Percentiles rank a stretch among this genome's conserved stretches.
These are phyloP conservation scores for Athalia cordata DNA, from an alignment of 2,888 invertebrate species.

Conservation along the genomic window DNA sequence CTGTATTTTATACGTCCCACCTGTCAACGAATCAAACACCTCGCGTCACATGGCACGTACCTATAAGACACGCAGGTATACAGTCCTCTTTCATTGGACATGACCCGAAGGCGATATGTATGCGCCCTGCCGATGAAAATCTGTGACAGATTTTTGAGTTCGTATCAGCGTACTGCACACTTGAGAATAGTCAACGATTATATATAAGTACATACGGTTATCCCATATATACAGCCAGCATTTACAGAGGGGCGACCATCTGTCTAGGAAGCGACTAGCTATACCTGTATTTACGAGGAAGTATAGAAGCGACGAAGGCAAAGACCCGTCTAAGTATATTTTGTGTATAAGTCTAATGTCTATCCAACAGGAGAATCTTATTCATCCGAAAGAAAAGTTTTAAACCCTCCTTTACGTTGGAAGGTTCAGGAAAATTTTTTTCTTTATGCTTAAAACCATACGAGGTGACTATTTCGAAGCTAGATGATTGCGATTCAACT, in stretches of 20 bases:
- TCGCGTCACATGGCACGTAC: too few species aligned
- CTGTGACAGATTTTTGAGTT: slow-evolving; percentile 41
- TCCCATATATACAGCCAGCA: slow-evolving; percentile 54
- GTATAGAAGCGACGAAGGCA: not conserved
- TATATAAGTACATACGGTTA: not conserved
- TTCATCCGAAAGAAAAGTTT: too few species aligned
- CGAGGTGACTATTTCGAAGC: too few species aligned
- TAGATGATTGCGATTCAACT: too few species aligned
- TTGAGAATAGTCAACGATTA: slow-evolving; percentile 34
- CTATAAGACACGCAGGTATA: too few species aligned
- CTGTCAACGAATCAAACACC: too few species aligned
- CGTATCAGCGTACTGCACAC: not conserved
- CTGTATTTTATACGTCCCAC: too few species aligned
- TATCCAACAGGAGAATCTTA: not conserved
- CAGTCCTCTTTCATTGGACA: slow-evolving; percentile 8
- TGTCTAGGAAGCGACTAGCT: slow-evolving; percentile 62
- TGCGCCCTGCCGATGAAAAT: slow-evolving; percentile 14
- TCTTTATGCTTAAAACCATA: too few species aligned
- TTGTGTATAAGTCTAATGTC: not conserved
- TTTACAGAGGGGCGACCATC: slow-evolving; percentile 62
- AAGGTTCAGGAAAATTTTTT: too few species aligned
- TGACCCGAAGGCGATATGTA: not conserved
- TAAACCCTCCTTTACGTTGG: too few species aligned
- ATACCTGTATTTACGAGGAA: slow-evolving; percentile 8
- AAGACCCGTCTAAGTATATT: not conserved